Evolutionary conservation across 53 echinoderm and acorn worm genomes (phyloP).

Genomic region (Pentamera pediparva): DNA sequence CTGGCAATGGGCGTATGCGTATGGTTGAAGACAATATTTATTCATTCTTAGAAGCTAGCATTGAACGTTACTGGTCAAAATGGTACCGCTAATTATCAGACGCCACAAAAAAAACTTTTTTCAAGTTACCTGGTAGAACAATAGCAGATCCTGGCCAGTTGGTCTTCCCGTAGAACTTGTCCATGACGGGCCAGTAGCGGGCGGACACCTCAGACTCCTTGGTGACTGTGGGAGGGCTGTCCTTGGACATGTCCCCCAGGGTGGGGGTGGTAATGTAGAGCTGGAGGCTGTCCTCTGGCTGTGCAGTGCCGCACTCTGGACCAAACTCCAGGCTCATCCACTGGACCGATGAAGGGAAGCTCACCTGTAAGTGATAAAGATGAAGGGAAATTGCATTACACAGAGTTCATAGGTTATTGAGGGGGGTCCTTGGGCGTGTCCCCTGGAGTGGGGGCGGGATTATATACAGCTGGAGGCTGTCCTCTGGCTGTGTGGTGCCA

Average conservation of each 20-base stretch:
- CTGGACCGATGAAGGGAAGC: conserved; percentile 77
- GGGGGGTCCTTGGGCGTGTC: too few relatives aligned
- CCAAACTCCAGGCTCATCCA: conserved; percentile 98
- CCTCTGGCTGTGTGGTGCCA: conserved; percentile 93
- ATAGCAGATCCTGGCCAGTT: conserved; percentile 88
- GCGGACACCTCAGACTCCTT: not conserved
- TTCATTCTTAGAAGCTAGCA: too few relatives aligned
- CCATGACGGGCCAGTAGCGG: conserved; percentile 76
- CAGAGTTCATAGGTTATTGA: too few relatives aligned
- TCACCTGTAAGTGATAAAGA: conserved; percentile 44
- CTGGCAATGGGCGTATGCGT: too few relatives aligned
- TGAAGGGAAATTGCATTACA: not conserved
- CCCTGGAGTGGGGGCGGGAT: too few relatives aligned
- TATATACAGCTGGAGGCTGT: conserved; percentile 82
- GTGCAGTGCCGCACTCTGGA: conserved; percentile 87
- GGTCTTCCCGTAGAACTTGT: conserved; percentile 62
- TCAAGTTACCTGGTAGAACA: conserved; percentile 62
- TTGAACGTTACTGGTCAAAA: too few relatives aligned
- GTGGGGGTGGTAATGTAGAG: conserved; percentile 37
- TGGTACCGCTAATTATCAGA: too few relatives aligned
- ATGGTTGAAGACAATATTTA: too few relatives aligned
- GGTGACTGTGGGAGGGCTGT: conserved; percentile 13
- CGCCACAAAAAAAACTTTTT: not conserved
- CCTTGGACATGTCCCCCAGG: not conserved
- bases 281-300: conserved; percentile 89